phyloP scores from a whole-genome alignment of 2,888 invertebrate genomes.

The Saturnia pavonia region DNA sequence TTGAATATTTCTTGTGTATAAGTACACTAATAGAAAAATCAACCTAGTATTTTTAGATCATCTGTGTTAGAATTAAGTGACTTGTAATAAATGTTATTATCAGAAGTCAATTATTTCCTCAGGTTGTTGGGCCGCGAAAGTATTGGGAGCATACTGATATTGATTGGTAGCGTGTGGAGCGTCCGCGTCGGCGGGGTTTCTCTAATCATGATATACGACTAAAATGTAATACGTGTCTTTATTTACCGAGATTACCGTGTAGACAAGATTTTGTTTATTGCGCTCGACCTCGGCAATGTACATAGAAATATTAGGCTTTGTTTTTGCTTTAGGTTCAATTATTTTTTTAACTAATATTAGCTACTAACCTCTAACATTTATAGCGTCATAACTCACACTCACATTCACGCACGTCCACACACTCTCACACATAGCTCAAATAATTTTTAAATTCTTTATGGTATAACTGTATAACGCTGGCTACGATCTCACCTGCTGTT shows the following conservation, averaged over 20 bases:
- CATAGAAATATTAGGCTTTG: background rate
- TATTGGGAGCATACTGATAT: constrained; percentile 36
- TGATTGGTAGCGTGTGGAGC: constrained; percentile 27
- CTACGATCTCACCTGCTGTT: too few species aligned
- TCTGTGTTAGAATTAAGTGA: too few species aligned
- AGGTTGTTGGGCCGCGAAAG: background rate
- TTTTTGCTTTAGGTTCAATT: background rate
- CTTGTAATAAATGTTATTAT: background rate
- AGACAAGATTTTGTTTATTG: constrained; percentile 26
- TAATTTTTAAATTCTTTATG: too few species aligned
- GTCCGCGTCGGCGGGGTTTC: constrained; percentile 13
- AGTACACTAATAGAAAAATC: too few species aligned
- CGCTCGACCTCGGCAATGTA: constrained; percentile 5
- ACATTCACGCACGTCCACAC: too few species aligned
- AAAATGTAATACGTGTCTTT: constrained; percentile 26
- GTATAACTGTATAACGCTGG: too few species aligned
- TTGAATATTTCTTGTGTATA: too few species aligned
- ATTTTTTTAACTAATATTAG: background rate
- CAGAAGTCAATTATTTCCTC: background rate
- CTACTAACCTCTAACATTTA: background rate
- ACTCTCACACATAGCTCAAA: too few species aligned
- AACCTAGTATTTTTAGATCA: too few species aligned
- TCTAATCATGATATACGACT: constrained; percentile 25
- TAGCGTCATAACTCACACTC: too few species aligned
- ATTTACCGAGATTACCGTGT: constrained; percentile 29